Base-by-base conservation (phyloP, 2,797 vertebrate species). In the Harpagifer antarcticus region DNA sequence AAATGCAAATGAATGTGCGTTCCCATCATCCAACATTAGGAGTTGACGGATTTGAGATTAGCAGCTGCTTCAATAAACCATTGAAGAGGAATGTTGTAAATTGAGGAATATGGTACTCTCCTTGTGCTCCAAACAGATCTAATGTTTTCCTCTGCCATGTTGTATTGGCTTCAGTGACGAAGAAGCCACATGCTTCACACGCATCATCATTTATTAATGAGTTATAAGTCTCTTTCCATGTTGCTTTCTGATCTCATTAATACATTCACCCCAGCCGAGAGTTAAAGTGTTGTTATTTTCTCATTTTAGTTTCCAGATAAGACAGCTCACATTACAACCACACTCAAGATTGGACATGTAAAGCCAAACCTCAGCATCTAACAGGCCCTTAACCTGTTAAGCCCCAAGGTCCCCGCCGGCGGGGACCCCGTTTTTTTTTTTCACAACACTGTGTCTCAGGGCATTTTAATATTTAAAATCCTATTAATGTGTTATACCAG, bases 311-410 rank as follows among this genome's bases (percentile, higher is more conserved):
- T 65, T 77, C 9, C 10, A 42, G 7, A 5, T 56, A 57, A 4
- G 33, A 9, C 27, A 27, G 27, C 27, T 27, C 27, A 37, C 33
- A 37, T 37, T 37, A 37, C 8, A 37, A 37, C 16, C 23, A 27
- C 62, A 20, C 54, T 68, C 11, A 43, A 63, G 3, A 37, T 49
- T 43, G 44, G 31, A 47, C 23, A 23, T 1, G 44, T 4, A 55
- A 72, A 68, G 13, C 19, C 23, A 47, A 52, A 48, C 37, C 31
- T 72, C 68, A 68, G 72, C 81, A 54, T 67, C 31, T 63, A 67
- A 8, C 14, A 49, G 33, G 19, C 40, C 56, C 49, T 62, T 1
- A n/a, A n/a, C n/a, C n/a, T n/a, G n/a, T n/a, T n/a, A n/a, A n/a
- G n/a, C n/a, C n/a, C n/a, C n/a, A n/a, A n/a, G n/a, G n/a, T n/a